Conservation (phyloP, 2,888 invertebrate species). For the Cheilosia soror region DNA sequence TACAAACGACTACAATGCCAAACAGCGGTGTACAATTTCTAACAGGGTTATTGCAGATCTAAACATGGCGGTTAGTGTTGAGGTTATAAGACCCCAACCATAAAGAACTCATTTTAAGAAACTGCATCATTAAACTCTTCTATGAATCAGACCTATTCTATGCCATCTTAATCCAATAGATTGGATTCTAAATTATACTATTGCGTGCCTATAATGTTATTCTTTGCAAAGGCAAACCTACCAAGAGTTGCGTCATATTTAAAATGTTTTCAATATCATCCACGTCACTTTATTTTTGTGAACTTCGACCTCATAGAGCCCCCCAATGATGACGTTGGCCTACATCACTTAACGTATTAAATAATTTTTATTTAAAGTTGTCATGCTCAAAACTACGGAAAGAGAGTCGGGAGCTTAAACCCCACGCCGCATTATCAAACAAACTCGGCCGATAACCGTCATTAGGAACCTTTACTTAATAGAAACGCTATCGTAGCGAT, state of each 20-base stretch:
- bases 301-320: not conserved
- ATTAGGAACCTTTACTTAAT: constrained; percentile 40
- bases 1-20: no score
- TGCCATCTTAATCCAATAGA: no score
- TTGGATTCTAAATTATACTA: no score
- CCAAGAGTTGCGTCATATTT: not conserved
- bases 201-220: no score
- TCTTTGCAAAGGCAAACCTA: not conserved
- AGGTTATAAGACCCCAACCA: no score
- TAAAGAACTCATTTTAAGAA: no score
- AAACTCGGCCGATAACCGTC: constrained; percentile 27
- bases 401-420: constrained; percentile 38
- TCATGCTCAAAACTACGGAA: constrained; percentile 1
- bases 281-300: not conserved
- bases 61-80: no score
- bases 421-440: constrained; percentile 15
- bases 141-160: no score
- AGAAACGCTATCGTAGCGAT: constrained; percentile 59
- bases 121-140: no score
- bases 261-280: not conserved
- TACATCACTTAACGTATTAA: constrained; percentile 12
- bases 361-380: constrained; percentile 47
- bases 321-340: not conserved
- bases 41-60: no score
- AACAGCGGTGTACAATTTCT: no score